Conservation (phyloP, 1,140 invertebrate species). For the Manduca sexta region DNA sequence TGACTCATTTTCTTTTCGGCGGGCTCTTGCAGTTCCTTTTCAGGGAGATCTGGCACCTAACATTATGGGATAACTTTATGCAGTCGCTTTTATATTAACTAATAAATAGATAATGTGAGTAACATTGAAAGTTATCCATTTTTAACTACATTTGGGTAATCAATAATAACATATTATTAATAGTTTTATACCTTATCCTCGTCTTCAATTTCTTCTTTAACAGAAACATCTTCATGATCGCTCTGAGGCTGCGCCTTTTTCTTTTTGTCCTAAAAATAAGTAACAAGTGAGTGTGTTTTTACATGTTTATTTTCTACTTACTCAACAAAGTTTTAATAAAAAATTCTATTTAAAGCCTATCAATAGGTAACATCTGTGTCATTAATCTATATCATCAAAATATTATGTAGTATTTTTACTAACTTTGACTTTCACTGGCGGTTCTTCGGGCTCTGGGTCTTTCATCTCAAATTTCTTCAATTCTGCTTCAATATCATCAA, state of each 20-base stretch:
- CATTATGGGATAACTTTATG: not conserved
- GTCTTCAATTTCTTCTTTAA: conserved; percentile 28
- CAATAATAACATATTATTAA: too few species aligned
- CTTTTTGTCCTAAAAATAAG: conserved; percentile 29
- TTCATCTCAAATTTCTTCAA: conserved; percentile 63
- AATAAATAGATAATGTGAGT: too few species aligned
- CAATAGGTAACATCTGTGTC: too few species aligned
- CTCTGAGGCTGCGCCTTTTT: conserved; percentile 22
- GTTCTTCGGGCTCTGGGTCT: conserved; percentile 24
- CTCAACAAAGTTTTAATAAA: too few species aligned
- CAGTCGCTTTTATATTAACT: conserved; percentile 4
- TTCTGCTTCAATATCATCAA: conserved; percentile 58
- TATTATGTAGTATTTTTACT: not conserved
- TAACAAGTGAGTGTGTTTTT: too few species aligned
- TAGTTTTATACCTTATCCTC: conserved; percentile 17
- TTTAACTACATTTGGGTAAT: too few species aligned
- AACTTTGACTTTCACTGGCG: conserved; percentile 24
- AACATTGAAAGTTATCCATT: too few species aligned
- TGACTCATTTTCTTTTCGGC: conserved; percentile 87
- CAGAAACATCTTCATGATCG: conserved; percentile 13
- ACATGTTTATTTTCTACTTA: not conserved
- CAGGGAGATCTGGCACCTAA: conserved; percentile 19
- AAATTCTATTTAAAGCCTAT: too few species aligned
- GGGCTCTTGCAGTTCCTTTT: conserved; percentile 33
- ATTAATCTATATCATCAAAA: too few species aligned